Conservation (phyloP, 2,113 vertebrate species). For the Marmota monax region DNA sequence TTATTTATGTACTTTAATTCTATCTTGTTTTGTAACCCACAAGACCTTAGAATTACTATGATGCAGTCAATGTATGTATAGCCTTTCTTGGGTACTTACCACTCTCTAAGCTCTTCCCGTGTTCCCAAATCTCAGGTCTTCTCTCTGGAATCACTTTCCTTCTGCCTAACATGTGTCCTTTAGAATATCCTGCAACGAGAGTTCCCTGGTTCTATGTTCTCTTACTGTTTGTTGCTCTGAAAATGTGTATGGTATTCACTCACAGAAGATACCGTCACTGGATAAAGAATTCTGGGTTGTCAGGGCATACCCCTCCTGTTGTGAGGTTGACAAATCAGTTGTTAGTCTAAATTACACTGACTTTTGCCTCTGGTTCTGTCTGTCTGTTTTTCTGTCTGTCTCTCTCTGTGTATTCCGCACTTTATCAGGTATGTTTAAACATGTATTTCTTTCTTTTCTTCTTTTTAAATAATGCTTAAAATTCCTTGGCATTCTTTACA, state of each 20-base stretch:
- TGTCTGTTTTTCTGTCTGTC: background rate
- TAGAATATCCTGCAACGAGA: slow-evolving; percentile 8
- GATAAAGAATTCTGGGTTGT: background rate
- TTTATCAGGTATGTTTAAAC: background rate
- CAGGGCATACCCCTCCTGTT: background rate
- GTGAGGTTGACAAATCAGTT: background rate
- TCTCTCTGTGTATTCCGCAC: background rate
- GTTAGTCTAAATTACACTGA: background rate
- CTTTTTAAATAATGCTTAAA: slow-evolving; percentile 34
- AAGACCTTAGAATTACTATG: background rate
- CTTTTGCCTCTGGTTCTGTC: background rate
- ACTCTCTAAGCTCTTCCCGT: background rate
- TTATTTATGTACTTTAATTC: slow-evolving; percentile 37
- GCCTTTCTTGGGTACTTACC: background rate
- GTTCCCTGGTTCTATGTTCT: slow-evolving; percentile 7
- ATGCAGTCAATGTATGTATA: background rate
- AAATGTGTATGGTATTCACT: background rate
- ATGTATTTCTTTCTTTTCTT: background rate
- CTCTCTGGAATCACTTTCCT: slow-evolving; percentile 6
- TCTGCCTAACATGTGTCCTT: background rate
- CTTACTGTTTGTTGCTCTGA: slow-evolving; percentile 34
- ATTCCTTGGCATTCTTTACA: slow-evolving; percentile 43
- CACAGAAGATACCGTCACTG: background rate
- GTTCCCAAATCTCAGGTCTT: background rate
- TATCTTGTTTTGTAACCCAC: background rate